Base-by-base conservation (phyloP, 2,888 invertebrate species). In the Argyresthia goedartella region DNA sequence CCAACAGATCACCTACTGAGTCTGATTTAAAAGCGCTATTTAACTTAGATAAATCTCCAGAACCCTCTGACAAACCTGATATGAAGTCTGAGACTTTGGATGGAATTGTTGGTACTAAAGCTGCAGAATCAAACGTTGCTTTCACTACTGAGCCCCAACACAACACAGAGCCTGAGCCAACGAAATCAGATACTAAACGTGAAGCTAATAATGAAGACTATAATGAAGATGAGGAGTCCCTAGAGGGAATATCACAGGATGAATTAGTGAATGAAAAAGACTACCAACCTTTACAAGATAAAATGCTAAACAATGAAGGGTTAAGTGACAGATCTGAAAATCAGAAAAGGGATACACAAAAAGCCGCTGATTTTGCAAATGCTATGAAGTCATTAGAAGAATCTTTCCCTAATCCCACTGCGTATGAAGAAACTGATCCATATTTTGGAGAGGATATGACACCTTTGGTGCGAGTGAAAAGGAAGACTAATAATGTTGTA, bases 401-500 rank as follows among this genome's bases (percentile, higher is more conserved):
- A 50, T 86, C 86, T 8, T 86, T 86, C 60, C 79, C 84, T 1
- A 75, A 73, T 57, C 61, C 66, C 10, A 67, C 72, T 48, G 57
- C 67, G 6, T 71, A 72, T 53, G 71, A 73, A 34, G 71, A 76
- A 52, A 60, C 68, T 3, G 65, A 56, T 14, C 60, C 64, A 43
- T 71, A 69, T 55, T 59, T 66, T 9, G 73, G 61, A 15, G 63
- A 64, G 1, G 59, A 69, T 51, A 62, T 71, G 65, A 62, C 69
- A 33, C 82, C 82, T 53, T 65, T 82, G 53, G 66, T 82, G 4
- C 69, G 86, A 61, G 84, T 85, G 1, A 86, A 86, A 64, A 71
- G 86, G 57, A 80, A 64, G 56, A 71, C 75, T 60, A 8, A 15
- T 2, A 35, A 33, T 50, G 51, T 54, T 4, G 57, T 73, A 8